phyloP scores from a whole-genome alignment of 2,113 vertebrate species.

The Strix uralensis region DNA sequence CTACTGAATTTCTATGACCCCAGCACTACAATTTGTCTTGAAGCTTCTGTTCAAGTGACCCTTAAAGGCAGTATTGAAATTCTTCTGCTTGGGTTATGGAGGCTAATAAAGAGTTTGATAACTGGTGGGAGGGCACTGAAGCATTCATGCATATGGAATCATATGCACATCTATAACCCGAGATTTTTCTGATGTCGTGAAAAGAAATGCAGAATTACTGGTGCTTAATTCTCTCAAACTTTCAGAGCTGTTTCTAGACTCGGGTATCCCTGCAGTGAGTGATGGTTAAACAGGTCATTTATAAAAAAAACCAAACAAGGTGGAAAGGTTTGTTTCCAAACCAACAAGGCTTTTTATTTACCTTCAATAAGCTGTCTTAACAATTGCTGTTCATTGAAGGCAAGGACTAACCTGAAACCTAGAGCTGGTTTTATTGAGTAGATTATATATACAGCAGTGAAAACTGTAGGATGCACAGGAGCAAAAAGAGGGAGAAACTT shows the following conservation, averaged over 20 bases:
- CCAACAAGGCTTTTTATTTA: neutral
- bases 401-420: neutral
- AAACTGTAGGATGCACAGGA: neutral
- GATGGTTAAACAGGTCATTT: neutral
- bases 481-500: neutral
- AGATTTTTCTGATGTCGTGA: conserved; percentile 31
- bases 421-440: neutral
- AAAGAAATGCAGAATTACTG: neutral
- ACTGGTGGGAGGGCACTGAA: conserved; percentile 55
- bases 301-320: neutral
- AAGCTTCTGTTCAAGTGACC: conserved; percentile 55
- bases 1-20: neutral
- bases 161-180: conserved; percentile 16
- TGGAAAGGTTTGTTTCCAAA: neutral
- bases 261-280: neutral
- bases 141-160: conserved; percentile 66
- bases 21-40: conserved; percentile 36
- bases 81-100: conserved; percentile 67
- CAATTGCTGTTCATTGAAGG: neutral
- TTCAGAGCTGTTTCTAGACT: neutral
- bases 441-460: neutral
- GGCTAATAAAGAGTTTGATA: conserved; percentile 63
- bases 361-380: neutral
- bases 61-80: conserved; percentile 62
- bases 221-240: neutral